These are phyloP conservation scores for Myocastor coypus DNA, from an alignment of 2,113 vertebrate genomes.

Conservation along the genomic window DNA sequence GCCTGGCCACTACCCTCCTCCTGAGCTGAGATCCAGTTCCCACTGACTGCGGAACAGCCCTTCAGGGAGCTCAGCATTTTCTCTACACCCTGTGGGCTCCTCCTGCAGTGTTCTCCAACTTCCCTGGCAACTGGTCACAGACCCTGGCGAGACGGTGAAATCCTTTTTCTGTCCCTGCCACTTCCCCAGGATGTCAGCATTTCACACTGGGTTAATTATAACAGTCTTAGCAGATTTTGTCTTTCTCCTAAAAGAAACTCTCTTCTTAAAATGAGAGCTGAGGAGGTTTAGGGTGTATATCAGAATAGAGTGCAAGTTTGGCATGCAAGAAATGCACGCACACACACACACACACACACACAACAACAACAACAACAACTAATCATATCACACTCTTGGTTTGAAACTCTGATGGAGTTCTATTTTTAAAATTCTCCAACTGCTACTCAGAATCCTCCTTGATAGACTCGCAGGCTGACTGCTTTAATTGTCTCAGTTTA, in stretches of 20 bases:
- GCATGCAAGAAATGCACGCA: not conserved
- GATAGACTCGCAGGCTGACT: not conserved
- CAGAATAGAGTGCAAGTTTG: not conserved
- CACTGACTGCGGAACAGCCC: not conserved
- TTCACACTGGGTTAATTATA: not conserved
- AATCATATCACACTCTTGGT: not conserved
- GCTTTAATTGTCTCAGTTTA: not conserved
- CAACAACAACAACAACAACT: not conserved
- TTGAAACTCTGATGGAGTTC: not conserved
- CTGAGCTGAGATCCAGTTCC: not conserved
- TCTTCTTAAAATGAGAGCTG: not conserved
- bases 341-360: no score
- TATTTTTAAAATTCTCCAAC: not conserved
- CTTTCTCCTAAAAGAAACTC: constrained; percentile 20
- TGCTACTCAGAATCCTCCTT: not conserved
- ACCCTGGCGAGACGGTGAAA: not conserved
- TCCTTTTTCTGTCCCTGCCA: not conserved
- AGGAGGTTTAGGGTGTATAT: not conserved
- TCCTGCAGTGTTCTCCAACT: not conserved
- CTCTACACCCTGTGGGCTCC: not conserved
- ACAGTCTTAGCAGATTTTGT: not conserved
- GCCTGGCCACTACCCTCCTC: not conserved
- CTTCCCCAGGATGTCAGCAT: not conserved
- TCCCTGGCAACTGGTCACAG: not conserved
- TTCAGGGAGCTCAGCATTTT: not conserved